Percentiles rank a stretch among this genome's conserved stretches.
Evolutionary conservation across 2,888 invertebrate species (phyloP).

Genomic region (Parnassius apollo): DNA sequence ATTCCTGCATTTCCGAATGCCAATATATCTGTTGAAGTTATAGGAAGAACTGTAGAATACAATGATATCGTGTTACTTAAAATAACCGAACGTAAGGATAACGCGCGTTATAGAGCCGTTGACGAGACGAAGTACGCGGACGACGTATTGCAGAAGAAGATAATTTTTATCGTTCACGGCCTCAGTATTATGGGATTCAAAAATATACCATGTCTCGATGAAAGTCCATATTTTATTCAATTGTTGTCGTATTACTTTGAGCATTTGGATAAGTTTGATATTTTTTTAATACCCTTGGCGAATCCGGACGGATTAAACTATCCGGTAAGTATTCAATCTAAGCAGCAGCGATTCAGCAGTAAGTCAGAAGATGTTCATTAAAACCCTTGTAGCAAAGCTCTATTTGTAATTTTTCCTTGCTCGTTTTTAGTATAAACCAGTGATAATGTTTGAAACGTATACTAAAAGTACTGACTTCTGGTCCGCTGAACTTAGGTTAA

Average conservation of each 20-base stretch:
- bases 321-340: constrained; percentile 23
- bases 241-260: constrained; percentile 51
- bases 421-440: too few relatives aligned
- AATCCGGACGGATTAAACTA: constrained; percentile 60
- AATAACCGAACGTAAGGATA: constrained; percentile 31
- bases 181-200: constrained; percentile 53
- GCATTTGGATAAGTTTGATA: constrained; percentile 64
- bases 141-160: constrained; percentile 56
- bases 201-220: constrained; percentile 34
- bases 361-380: too few relatives aligned
- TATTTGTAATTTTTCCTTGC: too few relatives aligned
- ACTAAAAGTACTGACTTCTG: too few relatives aligned
- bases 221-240: constrained; percentile 31
- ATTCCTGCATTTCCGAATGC: constrained; percentile 37
- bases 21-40: constrained; percentile 45
- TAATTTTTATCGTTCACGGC: constrained; percentile 66
- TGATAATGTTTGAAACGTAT: too few relatives aligned
- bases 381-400: too few relatives aligned
- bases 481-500: too few relatives aligned
- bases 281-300: constrained; percentile 64
- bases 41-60: constrained; percentile 57
- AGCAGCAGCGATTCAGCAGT: too few relatives aligned
- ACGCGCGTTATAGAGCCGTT: constrained; percentile 42
- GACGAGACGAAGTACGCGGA: constrained; percentile 50
- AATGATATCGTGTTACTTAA: constrained; percentile 59